Conservation (phyloP, 2,113 vertebrate species). For the Centropus unirufus region DNA sequence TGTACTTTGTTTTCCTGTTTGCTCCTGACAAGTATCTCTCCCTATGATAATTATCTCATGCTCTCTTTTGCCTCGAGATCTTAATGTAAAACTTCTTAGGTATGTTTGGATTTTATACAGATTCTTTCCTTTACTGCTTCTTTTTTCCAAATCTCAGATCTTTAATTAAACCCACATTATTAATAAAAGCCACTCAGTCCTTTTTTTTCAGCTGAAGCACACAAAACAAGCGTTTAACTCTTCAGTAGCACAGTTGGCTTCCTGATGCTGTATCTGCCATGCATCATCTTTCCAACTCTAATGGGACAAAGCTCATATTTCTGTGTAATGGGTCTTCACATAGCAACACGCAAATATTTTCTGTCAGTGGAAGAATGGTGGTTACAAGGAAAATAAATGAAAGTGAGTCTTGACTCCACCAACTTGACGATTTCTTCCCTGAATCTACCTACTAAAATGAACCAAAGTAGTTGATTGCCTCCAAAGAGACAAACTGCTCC, state of each 20-base stretch:
- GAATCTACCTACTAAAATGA: neutral
- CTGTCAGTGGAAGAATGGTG: neutral
- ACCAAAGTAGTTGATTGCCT: neutral
- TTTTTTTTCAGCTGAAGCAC: neutral
- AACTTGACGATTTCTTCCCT: neutral
- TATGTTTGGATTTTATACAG: neutral
- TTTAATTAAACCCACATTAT: conserved; percentile 21
- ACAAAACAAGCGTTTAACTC: conserved; percentile 6
- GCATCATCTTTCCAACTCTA: neutral
- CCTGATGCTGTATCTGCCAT: neutral
- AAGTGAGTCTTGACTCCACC: neutral
- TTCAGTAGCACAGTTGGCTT: neutral
- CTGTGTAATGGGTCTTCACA: neutral
- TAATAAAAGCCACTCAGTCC: neutral
- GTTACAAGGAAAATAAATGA: neutral
- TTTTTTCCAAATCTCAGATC: neutral
- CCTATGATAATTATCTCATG: neutral
- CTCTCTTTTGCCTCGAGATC: neutral
- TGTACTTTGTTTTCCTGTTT: neutral
- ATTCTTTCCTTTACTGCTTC: neutral
- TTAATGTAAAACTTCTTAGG: neutral
- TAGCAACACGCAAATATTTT: conserved; percentile 45
- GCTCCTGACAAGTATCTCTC: neutral
- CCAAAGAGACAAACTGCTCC: neutral
- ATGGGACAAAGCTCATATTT: neutral